phyloP scores from a whole-genome alignment of 2,113 vertebrate genomes.

The Fulmarus glacialis region DNA sequence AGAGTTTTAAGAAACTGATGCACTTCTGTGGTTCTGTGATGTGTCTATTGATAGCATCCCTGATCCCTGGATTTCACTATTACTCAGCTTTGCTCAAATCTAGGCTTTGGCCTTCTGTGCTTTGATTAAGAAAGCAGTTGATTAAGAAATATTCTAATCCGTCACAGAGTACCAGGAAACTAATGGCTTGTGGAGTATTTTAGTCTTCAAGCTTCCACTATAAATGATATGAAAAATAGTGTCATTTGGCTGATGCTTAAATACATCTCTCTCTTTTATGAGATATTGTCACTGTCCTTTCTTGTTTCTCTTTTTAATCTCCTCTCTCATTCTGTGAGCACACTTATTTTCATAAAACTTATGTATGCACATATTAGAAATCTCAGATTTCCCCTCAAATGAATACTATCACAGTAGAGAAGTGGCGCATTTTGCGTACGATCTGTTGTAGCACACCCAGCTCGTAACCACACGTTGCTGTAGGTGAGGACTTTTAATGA shows the following conservation, averaged over 20 bases:
- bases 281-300: background rate
- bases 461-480: conserved; percentile 34
- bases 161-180: conserved; percentile 52
- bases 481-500: conserved; percentile 55
- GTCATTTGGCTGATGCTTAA: conserved; percentile 61
- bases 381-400: conserved; percentile 54
- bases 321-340: conserved; percentile 36
- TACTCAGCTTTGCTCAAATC: conserved; percentile 31
- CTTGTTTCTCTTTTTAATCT: conserved; percentile 37
- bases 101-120: conserved; percentile 34
- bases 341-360: conserved; percentile 52
- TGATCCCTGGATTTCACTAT: background rate
- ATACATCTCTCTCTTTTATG: conserved; percentile 25
- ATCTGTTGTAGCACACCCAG: conserved; percentile 43
- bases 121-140: conserved; percentile 67
- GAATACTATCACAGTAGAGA: conserved; percentile 49
- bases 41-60: background rate
- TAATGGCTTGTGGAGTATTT: conserved; percentile 67
- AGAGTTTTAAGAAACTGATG: background rate
- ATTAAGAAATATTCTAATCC: conserved; percentile 72
- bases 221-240: conserved; percentile 57
- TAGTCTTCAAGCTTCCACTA: conserved; percentile 60
- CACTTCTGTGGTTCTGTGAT: background rate
- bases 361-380: conserved; percentile 41
- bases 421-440: conserved; percentile 4